Evolutionary conservation across 92 coral and sea anemone genomes (phyloP).

Genomic region (Ricordea florida): DNA sequence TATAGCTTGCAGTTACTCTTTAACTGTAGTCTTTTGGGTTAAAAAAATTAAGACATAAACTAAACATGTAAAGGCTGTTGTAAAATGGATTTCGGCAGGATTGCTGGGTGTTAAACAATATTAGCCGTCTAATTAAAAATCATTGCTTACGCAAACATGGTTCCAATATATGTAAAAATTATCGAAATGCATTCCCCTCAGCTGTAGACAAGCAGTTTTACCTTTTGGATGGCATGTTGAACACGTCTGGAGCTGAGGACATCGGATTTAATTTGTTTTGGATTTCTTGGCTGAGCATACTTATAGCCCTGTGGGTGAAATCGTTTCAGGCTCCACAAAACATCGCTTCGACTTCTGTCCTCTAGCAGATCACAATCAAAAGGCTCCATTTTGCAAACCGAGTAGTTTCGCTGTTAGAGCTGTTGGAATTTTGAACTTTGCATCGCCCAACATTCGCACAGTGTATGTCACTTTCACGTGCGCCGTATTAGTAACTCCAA

Average conservation of each 20-base stretch:
- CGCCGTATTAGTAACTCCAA: too few relatives aligned
- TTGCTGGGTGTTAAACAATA: background rate
- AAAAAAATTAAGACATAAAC: too few relatives aligned
- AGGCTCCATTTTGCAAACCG: constrained; percentile 47
- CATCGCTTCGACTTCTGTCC: constrained; percentile 64
- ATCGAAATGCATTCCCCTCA: too few relatives aligned
- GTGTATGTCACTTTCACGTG: too few relatives aligned
- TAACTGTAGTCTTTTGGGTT: too few relatives aligned
- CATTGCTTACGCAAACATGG: too few relatives aligned
- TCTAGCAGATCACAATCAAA: constrained; percentile 73
- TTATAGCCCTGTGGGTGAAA: constrained; percentile 71
- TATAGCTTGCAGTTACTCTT: too few relatives aligned
- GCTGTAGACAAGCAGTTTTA: constrained; percentile 1
- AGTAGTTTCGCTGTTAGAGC: background rate
- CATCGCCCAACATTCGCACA: background rate
- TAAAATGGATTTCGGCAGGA: background rate
- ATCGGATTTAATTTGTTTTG: constrained; percentile 71
- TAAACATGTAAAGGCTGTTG: too few relatives aligned
- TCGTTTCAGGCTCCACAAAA: constrained; percentile 68
- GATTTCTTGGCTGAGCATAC: constrained; percentile 60
- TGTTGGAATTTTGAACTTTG: background rate
- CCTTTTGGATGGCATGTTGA: constrained; percentile 78
- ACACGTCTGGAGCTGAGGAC: constrained; percentile 80
- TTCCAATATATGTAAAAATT: too few relatives aligned
- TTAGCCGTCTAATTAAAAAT: too few relatives aligned